phyloP scores from a whole-genome alignment of 1,140 invertebrate genomes.

The Apocrypta bakeri region DNA sequence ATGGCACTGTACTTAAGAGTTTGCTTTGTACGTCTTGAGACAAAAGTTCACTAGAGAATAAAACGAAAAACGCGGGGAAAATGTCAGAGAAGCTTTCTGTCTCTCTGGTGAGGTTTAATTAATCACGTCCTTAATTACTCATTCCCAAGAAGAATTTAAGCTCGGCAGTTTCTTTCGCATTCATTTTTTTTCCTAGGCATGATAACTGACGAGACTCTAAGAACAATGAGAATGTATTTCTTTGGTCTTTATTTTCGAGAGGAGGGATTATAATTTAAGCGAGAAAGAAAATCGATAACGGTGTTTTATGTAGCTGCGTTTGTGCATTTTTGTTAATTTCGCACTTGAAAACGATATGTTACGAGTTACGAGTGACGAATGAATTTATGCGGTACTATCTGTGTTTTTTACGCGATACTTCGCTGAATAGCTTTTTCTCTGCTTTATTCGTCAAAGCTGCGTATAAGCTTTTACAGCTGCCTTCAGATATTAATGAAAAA shows the following conservation, averaged over 20 bases:
- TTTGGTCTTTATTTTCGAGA: background rate
- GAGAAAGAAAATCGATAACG: background rate
- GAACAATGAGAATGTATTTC: no score
- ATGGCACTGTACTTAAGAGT: background rate
- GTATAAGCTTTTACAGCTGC: background rate
- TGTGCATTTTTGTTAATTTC: background rate
- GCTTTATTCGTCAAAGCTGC: background rate
- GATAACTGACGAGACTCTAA: no score
- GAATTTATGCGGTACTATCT: no score
- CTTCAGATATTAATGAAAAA: background rate
- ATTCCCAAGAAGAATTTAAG: background rate
- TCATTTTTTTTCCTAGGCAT: no score
- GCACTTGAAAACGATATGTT: background rate
- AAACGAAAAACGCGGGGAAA: background rate
- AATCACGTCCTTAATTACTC: background rate
- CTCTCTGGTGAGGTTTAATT: background rate
- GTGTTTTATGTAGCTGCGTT: background rate
- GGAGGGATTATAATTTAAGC: no score
- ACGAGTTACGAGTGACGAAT: background rate
- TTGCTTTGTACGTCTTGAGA: background rate
- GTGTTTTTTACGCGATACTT: background rate
- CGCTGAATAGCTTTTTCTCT: constrained; percentile 1
- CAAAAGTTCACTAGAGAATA: background rate
- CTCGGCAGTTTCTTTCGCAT: background rate
- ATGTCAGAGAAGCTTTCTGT: background rate